Percentiles rank a stretch among this genome's conserved stretches.
phyloP scores from a whole-genome alignment of 1,140 invertebrate species.

The Lasioglossum baleicum region DNA sequence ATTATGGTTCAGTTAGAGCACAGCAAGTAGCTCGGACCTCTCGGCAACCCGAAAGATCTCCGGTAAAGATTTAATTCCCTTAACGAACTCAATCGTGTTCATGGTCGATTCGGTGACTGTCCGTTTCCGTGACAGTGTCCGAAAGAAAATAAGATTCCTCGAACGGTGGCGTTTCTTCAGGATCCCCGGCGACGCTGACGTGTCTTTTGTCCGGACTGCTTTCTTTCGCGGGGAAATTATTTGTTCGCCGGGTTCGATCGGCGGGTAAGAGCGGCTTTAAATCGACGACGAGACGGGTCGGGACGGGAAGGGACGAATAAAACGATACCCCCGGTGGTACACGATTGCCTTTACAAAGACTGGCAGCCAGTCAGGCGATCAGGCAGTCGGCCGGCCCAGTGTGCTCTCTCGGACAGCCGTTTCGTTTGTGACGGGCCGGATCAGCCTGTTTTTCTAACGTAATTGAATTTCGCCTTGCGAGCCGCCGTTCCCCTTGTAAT shows the following conservation, averaged over 20 bases:
- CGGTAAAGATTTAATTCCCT: background rate
- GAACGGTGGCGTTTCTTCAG: slow-evolving; percentile 1
- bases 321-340: slow-evolving; percentile 17
- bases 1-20: too few relatives aligned
- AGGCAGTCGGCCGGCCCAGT: too few relatives aligned
- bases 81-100: slow-evolving; percentile 3
- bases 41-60: too few relatives aligned
- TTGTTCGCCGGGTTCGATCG: slow-evolving; percentile 5
- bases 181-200: background rate
- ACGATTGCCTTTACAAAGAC: slow-evolving; percentile 11
- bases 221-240: slow-evolving; percentile 21
- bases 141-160: slow-evolving; percentile 4
- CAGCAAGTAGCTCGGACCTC: too few relatives aligned
- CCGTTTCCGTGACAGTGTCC: slow-evolving; percentile 2
- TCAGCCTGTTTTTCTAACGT: slow-evolving; percentile 71
- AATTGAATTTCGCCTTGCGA: slow-evolving; percentile 71
- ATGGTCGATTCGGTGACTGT: background rate
- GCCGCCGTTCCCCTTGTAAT: slow-evolving; percentile 67
- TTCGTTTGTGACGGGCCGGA: slow-evolving; percentile 66
- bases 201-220: slow-evolving; percentile 7
- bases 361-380: slow-evolving; percentile 22
- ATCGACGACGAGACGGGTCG: background rate
- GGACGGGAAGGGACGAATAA: background rate
- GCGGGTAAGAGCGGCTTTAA: slow-evolving; percentile 17
- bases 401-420: slow-evolving; percentile 56